A percentile compares a stretch with the other conserved stretches of the same genome.
Conservation (phyloP, 2,113 vertebrate species). For the Colius striatus region DNA sequence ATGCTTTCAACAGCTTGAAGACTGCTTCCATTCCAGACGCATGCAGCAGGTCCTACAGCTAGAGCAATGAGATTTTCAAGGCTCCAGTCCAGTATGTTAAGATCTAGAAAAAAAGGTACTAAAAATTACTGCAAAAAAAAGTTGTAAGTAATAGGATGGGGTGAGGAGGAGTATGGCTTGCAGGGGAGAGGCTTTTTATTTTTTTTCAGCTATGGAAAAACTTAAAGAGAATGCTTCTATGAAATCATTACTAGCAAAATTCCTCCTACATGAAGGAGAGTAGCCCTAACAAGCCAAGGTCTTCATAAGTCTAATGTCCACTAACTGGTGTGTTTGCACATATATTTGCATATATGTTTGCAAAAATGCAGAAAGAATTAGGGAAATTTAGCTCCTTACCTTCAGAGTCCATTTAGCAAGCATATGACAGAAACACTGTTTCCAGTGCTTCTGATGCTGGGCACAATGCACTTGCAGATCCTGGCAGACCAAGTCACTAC, state of each 20-base stretch:
- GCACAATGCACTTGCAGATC: not conserved
- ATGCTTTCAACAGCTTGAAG: slow-evolving; percentile 45
- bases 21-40: slow-evolving; percentile 76
- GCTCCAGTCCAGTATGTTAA: slow-evolving; percentile 81
- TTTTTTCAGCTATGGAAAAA: not conserved
- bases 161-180: not conserved
- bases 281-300: not conserved
- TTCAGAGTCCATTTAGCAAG: not conserved
- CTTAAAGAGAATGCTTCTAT: not conserved
- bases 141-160: not conserved
- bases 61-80: slow-evolving; percentile 74
- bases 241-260: not conserved
- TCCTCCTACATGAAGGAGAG: not conserved
- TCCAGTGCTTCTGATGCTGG: not conserved
- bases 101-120: slow-evolving; percentile 70
- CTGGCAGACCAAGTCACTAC: not conserved
- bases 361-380: not conserved
- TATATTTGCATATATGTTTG: too few species aligned
- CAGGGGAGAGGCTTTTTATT: not conserved
- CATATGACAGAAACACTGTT: not conserved
- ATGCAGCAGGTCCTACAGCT: slow-evolving; percentile 74
- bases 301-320: not conserved
- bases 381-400: not conserved
- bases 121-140: not conserved
- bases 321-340: not conserved